phyloP scores from a whole-genome alignment of 2,113 vertebrate genomes.

The Neodon shergylaensis region DNA sequence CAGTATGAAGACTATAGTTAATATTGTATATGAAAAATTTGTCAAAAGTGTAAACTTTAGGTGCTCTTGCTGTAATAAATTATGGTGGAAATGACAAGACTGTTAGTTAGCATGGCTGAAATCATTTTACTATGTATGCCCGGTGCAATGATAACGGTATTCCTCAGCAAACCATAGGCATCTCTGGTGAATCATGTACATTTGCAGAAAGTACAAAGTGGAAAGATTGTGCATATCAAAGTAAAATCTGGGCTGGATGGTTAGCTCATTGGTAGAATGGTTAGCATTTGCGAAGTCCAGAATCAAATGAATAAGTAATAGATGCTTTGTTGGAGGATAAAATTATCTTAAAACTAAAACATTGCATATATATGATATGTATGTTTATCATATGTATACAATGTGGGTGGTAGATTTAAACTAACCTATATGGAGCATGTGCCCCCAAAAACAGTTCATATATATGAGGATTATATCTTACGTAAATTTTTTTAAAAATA shows the following conservation, averaged over 20 bases:
- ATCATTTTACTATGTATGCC: not conserved
- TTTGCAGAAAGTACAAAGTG: not conserved
- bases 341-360: constrained; percentile 7
- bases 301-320: not conserved
- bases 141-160: not conserved
- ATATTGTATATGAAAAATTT: not conserved
- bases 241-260: not conserved
- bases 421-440: not conserved
- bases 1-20: not conserved
- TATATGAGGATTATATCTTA: not conserved
- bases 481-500: constrained; percentile 8
- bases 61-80: not conserved
- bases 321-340: not conserved
- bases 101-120: not conserved
- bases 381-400: not conserved
- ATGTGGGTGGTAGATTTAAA: not conserved
- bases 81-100: not conserved
- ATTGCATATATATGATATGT: not conserved
- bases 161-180: not conserved
- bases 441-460: not conserved
- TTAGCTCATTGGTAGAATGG: not conserved
- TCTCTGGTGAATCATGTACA: not conserved
- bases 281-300: not conserved
- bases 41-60: not conserved
- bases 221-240: constrained; percentile 1